Evolutionary conservation across 2,888 invertebrate species (phyloP).

Genomic region (Epiblema foenella): DNA sequence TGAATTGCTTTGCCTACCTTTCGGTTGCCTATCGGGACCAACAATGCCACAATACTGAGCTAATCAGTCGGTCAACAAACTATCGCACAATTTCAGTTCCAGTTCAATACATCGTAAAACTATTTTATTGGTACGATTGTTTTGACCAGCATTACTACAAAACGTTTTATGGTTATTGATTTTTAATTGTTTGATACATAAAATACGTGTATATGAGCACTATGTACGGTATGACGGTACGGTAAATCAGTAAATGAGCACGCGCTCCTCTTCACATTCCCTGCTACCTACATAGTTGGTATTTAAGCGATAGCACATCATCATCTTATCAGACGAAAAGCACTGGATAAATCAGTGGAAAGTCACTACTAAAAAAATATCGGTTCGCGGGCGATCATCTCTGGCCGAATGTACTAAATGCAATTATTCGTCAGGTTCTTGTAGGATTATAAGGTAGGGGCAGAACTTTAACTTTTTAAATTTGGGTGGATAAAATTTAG

Average conservation of each 20-base stretch:
- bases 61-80: conserved; percentile 15
- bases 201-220: background rate
- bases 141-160: conserved; percentile 10
- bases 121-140: conserved; percentile 19
- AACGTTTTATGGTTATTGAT: conserved; percentile 10
- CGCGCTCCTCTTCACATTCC: background rate
- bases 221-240: background rate
- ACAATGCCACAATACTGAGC: background rate
- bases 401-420: too few species aligned
- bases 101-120: conserved; percentile 24
- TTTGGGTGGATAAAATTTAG: too few species aligned
- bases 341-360: too few species aligned
- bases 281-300: too few species aligned
- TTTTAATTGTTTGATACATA: conserved; percentile 8
- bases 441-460: too few species aligned
- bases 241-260: background rate
- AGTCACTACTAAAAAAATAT: too few species aligned
- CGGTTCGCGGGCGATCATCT: too few species aligned
- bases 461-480: too few species aligned
- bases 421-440: too few species aligned
- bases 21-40: background rate
- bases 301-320: background rate
- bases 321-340: too few species aligned
- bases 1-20: background rate
- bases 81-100: background rate